These are phyloP conservation scores for Synchiropus splendidus DNA, from an alignment of 2,113 vertebrate species.

Conservation along the genomic window DNA sequence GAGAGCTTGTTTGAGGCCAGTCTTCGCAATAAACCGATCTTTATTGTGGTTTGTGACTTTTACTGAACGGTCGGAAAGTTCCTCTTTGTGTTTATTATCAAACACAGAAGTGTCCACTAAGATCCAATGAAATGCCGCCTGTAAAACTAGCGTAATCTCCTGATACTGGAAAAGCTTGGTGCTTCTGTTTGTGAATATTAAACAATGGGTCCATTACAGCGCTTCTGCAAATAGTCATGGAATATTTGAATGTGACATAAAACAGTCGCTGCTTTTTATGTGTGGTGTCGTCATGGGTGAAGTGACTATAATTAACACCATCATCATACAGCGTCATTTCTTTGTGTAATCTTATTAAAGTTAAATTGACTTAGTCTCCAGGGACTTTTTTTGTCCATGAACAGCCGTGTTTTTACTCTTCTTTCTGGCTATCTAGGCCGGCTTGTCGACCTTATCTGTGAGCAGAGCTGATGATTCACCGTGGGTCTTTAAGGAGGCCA, in stretches of 20 bases:
- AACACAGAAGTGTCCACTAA: constrained; percentile 8
- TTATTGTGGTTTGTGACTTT: constrained; percentile 41
- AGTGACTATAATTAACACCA: not conserved
- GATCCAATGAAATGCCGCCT: constrained; percentile 14
- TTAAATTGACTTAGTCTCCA: constrained; percentile 19
- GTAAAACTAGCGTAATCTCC: constrained; percentile 21
- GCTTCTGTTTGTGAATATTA: constrained; percentile 9
- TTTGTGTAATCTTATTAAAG: constrained; percentile 11
- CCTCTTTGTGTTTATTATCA: constrained; percentile 18
- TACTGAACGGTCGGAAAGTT: constrained; percentile 16
- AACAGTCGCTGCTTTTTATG: constrained; percentile 2
- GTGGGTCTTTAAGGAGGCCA: constrained; percentile 51
- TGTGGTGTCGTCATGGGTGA: constrained; percentile 1
- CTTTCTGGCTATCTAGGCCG: constrained; percentile 53
- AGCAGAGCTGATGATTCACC: constrained; percentile 48
- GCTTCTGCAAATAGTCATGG: not conserved
- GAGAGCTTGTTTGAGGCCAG: constrained; percentile 20
- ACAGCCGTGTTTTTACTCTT: constrained; percentile 32
- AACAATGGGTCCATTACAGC: constrained; percentile 2
- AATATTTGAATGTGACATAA: not conserved
- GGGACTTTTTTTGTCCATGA: constrained; percentile 14
- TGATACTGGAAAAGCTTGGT: constrained; percentile 18
- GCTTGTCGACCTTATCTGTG: constrained; percentile 34
- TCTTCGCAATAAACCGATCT: constrained; percentile 41
- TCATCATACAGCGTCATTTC: constrained; percentile 1